phyloP scores from a whole-genome alignment of 2,113 vertebrate genomes.

The Indicator maculatus region DNA sequence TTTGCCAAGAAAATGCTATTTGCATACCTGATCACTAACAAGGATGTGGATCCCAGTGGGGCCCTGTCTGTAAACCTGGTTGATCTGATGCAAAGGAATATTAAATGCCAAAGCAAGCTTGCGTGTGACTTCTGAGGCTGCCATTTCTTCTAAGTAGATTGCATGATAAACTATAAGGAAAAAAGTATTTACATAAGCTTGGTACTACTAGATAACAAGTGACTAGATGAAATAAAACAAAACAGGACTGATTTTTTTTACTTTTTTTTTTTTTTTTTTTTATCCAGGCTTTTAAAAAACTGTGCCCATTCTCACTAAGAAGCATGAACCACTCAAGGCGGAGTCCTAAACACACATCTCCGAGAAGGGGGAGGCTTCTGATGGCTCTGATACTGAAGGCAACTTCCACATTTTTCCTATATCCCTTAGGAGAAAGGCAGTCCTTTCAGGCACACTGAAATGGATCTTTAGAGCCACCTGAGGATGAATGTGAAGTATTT shows the following conservation, averaged over 20 bases:
- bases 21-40: conserved; percentile 90
- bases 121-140: conserved; percentile 88
- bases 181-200: not conserved
- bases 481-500: not conserved
- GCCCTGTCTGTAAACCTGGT: conserved; percentile 94
- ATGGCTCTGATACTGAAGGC: not conserved
- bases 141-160: conserved; percentile 94
- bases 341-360: not conserved
- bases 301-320: not conserved
- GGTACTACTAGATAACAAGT: not conserved
- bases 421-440: not conserved
- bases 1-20: not conserved
- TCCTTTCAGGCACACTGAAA: not conserved
- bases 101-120: conserved; percentile 90
- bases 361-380: not conserved
- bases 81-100: conserved; percentile 89
- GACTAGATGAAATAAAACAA: not conserved
- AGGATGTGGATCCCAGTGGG: conserved; percentile 94
- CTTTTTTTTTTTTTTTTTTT: not conserved
- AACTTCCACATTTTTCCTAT: not conserved
- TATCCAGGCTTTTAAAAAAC: not conserved
- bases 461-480: not conserved
- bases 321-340: not conserved
- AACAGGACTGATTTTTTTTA: too few relatives aligned
- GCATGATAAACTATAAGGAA: conserved; percentile 88